These are phyloP conservation scores for Xiphophorus birchmanni DNA, from an alignment of 2,797 vertebrate species.

Conservation along the genomic window DNA sequence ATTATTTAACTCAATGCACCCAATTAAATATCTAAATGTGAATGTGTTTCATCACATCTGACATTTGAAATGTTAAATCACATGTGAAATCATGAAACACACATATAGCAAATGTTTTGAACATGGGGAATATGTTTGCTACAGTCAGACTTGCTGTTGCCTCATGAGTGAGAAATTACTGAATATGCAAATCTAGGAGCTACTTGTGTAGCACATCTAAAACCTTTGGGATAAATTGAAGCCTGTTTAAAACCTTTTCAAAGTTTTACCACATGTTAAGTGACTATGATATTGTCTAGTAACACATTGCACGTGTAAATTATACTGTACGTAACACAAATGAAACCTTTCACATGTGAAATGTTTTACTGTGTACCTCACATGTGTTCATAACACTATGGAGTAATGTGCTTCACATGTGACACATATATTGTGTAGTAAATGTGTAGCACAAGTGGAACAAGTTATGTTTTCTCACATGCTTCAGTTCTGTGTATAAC, in stretches of 20 bases:
- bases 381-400: neutral
- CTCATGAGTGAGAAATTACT: neutral
- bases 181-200: neutral
- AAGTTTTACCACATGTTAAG: neutral
- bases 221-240: neutral
- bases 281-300: neutral
- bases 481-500: neutral
- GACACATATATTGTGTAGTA: neutral
- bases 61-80: neutral
- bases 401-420: neutral
- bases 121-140: neutral
- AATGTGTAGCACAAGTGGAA: neutral
- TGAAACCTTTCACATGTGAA: neutral
- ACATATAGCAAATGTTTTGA: neutral
- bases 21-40: neutral
- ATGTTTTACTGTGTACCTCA: neutral
- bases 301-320: neutral
- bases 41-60: neutral
- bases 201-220: neutral
- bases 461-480: neutral
- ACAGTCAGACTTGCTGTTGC: neutral
- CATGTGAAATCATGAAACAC: neutral
- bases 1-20: neutral
- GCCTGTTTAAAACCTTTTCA: neutral
- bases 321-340: neutral